Conservation (phyloP, 2,113 vertebrate species). For the Naja naja region DNA sequence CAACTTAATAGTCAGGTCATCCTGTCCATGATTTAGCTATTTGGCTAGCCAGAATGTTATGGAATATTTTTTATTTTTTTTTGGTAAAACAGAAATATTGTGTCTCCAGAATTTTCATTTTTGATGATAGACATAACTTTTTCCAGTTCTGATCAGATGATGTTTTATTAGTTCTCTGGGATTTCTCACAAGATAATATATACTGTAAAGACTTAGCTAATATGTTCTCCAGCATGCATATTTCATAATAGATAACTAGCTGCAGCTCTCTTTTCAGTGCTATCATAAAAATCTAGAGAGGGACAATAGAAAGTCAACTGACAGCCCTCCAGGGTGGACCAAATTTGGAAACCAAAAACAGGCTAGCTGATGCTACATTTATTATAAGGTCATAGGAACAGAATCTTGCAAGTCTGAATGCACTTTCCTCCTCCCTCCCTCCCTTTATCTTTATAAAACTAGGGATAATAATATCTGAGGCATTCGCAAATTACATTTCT, state of each 20-base stretch:
- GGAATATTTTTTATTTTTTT: not conserved
- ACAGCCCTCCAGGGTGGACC: not conserved
- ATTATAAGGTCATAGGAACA: not conserved
- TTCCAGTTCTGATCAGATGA: not conserved
- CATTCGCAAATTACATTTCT: not conserved
- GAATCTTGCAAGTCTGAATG: not conserved
- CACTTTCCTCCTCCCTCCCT: not conserved
- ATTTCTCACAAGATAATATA: not conserved
- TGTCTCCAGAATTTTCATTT: not conserved
- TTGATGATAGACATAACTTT: not conserved
- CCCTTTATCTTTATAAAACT: not conserved
- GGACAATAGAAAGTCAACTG: not conserved
- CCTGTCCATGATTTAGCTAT: not conserved
- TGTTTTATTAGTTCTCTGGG: not conserved
- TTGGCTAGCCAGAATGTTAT: not conserved
- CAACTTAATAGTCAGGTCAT: not conserved
- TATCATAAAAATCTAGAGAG: not conserved
- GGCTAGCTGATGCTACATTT: not conserved
- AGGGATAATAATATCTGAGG: not conserved
- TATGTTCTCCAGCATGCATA: not conserved
- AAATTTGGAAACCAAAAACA: not conserved
- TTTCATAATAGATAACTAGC: not conserved
- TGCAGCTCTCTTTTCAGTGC: not conserved
- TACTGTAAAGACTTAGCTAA: not conserved
- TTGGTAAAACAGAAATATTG: not conserved